Evolutionary conservation across 2,888 invertebrate species (phyloP), one percentile per base, ranked within the genome.

Genomic region (Lymantria dispar): DNA sequence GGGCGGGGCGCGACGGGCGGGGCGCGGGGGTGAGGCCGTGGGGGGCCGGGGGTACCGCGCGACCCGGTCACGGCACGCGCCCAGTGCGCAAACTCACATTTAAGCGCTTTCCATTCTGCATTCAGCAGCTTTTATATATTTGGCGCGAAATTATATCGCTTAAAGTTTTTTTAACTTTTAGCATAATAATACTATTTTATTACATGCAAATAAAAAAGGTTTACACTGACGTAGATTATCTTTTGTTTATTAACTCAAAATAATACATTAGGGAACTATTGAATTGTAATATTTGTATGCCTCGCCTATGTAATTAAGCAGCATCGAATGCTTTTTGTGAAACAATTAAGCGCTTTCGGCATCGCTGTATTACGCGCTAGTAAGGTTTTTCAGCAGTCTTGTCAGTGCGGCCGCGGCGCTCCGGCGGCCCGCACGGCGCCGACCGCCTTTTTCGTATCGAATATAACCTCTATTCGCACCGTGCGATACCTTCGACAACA

Each of bases 351-450:
- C 33, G 33, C 33, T 33, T 8, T 33, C 8, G 33, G 33, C 33
- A 33, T 33, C 33, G 33, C 33, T 33, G 8, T 33, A 33, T 7
- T n/a, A 38, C 36, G 36, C 9, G 12, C 12, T 7, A 38, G 11
- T 13, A 47, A 33, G 33, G 33, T 33, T 8, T 30, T 10, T 33
- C 8, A 33, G 33, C 33, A 33, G 33, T 10, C 33, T 22, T 22
- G 33, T 69, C 85, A 87, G 88, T 86, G 88, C 88, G 84, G 88
- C 82, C 87, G 87, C 88, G 87, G 88, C 88, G 83, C 82, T 79
- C 83, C 84, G 83, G 83, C 84, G 82, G 84, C 87, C 87, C 83
- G 83, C 85, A 78, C 78, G 71, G 83, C 84, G 83, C 85, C 68
- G 64, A 70, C 64, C 67, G 62, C 73, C 63, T 12, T 51, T 44